phyloP scores from a whole-genome alignment of 1,140 invertebrate species.

The Lucilia sericata region DNA sequence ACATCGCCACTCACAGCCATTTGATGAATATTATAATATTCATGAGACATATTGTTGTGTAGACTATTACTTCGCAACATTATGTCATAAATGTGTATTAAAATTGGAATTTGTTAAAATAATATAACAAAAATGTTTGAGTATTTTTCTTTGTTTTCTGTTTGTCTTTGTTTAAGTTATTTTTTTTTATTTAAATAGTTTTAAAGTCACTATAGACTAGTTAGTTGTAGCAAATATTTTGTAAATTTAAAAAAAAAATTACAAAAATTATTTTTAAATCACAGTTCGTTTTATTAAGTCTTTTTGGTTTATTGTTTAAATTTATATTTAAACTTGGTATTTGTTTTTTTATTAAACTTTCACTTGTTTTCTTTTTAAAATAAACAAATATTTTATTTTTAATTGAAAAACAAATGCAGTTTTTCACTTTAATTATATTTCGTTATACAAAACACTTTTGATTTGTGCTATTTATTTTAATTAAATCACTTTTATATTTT shows the following conservation, averaged over 20 bases:
- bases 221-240: background rate
- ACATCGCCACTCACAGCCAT: conserved; percentile 71
- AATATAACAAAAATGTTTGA: background rate
- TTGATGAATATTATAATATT: conserved; percentile 65
- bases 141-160: background rate
- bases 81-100: conserved; percentile 39
- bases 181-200: background rate
- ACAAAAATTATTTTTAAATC: conserved; percentile 32
- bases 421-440: background rate
- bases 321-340: background rate
- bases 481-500: background rate
- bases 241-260: conserved; percentile 32
- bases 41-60: conserved; percentile 61
- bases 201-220: background rate
- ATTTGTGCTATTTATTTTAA: background rate
- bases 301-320: conserved; percentile 18
- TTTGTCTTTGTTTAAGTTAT: background rate
- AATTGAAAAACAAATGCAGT: background rate
- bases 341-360: background rate
- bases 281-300: conserved; percentile 41
- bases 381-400: background rate
- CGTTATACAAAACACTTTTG: background rate
- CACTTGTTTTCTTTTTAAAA: background rate
- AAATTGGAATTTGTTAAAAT: background rate
- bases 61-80: conserved; percentile 61